phyloP scores from a whole-genome alignment of 2,888 invertebrate genomes.

The Cyrtodaria siliqua region DNA sequence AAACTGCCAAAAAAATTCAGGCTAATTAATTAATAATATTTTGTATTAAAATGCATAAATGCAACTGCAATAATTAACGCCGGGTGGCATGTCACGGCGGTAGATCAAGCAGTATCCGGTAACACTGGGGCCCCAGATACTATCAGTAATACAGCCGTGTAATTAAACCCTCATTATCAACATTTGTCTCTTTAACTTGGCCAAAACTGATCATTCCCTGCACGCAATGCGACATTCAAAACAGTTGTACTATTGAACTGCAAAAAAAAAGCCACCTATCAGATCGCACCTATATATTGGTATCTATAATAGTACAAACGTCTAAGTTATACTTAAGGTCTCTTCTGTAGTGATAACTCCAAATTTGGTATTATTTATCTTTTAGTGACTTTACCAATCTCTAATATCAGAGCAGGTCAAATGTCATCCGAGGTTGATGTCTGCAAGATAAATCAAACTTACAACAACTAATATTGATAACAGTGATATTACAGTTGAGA shows the following conservation, averaged over 20 bases:
- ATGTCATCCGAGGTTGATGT: conserved; percentile 37
- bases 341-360: neutral
- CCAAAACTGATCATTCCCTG: conserved; percentile 40
- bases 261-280: neutral
- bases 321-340: neutral
- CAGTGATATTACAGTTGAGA: conserved; percentile 27
- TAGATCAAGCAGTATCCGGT: conserved; percentile 59
- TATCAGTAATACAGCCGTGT: conserved; percentile 49
- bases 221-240: conserved; percentile 47
- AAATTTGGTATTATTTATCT: no score
- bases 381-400: conserved; percentile 10
- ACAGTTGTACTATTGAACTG: neutral
- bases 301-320: neutral
- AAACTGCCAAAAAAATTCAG: no score
- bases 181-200: conserved; percentile 55
- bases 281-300: neutral
- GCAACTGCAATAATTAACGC: conserved; percentile 2
- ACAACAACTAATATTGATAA: conserved; percentile 38
- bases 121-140: conserved; percentile 36
- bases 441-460: conserved; percentile 50
- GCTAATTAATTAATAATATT: no score
- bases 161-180: conserved; percentile 63
- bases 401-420: conserved; percentile 24
- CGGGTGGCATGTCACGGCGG: conserved; percentile 60
- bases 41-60: no score